These are phyloP conservation scores for Drosophila yooni DNA, from an alignment of 2,888 invertebrate genomes.

Conservation along the genomic window DNA sequence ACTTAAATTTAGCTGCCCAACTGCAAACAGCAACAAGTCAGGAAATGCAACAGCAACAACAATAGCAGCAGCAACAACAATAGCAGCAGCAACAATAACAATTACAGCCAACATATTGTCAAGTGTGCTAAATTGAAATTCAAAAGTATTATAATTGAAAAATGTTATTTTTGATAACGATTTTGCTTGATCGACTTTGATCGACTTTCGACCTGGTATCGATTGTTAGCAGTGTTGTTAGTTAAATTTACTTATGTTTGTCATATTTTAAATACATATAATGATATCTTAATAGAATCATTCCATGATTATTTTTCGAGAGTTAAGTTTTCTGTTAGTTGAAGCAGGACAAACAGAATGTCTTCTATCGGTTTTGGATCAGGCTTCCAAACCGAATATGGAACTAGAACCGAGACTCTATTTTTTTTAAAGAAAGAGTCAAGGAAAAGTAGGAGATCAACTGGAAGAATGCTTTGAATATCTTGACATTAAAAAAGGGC, in stretches of 20 bases:
- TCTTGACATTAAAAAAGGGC: too few relatives aligned
- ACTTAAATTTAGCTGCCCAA: constrained; percentile 8
- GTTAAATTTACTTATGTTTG: neutral
- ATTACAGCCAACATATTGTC: constrained; percentile 1
- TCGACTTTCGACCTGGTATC: neutral
- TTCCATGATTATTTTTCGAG: accelerated
- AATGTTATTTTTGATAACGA: neutral
- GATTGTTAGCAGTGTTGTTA: neutral
- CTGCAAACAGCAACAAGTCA: constrained; percentile 4
- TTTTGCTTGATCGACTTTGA: too few relatives aligned
- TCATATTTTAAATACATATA: neutral
- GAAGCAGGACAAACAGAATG: neutral
- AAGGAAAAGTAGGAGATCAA: too few relatives aligned
- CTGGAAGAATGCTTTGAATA: too few relatives aligned
- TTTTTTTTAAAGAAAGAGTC: too few relatives aligned
- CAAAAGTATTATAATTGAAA: neutral
- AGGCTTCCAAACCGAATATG: neutral
- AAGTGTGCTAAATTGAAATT: neutral
- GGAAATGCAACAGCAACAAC: neutral
- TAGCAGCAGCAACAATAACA: neutral
- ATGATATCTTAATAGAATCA: neutral
- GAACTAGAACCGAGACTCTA: neutral
- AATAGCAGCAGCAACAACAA: neutral
- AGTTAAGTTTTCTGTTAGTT: neutral
- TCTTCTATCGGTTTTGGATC: neutral